Percentiles rank a stretch among this genome's conserved stretches.
These are phyloP conservation scores for Heliconius hortense DNA, from an alignment of 2,888 invertebrate genomes.

Conservation along the genomic window DNA sequence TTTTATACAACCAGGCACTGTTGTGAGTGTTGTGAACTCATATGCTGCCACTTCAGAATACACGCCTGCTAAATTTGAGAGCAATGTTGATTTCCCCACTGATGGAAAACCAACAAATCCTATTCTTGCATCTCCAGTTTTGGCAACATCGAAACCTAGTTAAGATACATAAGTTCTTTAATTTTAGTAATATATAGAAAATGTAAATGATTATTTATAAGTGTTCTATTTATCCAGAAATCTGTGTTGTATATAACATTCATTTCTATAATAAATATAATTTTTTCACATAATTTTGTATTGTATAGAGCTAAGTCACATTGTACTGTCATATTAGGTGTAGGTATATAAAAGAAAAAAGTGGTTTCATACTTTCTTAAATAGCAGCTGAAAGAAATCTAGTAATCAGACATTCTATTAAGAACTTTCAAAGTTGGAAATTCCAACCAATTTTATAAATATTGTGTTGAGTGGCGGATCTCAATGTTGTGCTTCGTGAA, in stretches of 20 bases:
- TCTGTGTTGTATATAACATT: neutral
- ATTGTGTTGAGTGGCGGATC: too few species aligned
- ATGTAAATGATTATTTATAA: neutral
- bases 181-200: neutral
- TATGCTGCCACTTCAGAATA: constrained; percentile 99
- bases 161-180: constrained; percentile 33
- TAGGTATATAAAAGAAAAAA: too few species aligned
- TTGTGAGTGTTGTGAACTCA: constrained; percentile 99
- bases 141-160: constrained; percentile 97
- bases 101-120: constrained; percentile 99
- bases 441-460: too few species aligned
- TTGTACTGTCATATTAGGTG: neutral
- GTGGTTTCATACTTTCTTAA: too few species aligned
- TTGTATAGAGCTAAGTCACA: neutral
- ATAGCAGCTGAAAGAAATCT: too few species aligned
- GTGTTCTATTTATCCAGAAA: neutral
- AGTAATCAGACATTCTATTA: neutral
- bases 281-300: neutral
- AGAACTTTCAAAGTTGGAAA: neutral
- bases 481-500: too few species aligned
- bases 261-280: too few species aligned
- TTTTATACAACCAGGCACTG: constrained; percentile 99
- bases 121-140: constrained; percentile 99
- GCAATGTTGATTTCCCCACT: constrained; percentile 98
- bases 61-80: constrained; percentile 99